These are phyloP conservation scores for Campylomormyrus tamandua DNA, from an alignment of 2,113 vertebrate species.

Conservation along the genomic window DNA sequence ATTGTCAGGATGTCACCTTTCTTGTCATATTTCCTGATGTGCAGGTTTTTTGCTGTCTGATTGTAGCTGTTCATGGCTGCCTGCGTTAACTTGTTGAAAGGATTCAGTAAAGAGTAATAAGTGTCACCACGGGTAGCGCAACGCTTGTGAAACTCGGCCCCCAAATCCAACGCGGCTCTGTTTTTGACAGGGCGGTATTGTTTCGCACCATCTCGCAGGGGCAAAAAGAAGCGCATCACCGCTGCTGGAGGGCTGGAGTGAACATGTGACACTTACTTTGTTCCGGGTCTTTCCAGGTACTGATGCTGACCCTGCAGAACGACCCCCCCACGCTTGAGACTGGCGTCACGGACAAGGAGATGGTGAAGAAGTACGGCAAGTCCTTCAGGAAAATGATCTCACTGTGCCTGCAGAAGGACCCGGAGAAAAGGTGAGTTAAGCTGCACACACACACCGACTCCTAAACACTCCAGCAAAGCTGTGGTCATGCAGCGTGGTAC, in stretches of 20 bases:
- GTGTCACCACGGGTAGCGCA: not conserved
- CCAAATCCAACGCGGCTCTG: not conserved
- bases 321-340: conserved; percentile 94
- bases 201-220: not conserved
- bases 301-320: conserved; percentile 97
- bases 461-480: not conserved
- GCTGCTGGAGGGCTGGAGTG: not conserved
- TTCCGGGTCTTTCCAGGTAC: conserved; percentile 63
- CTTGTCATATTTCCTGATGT: not conserved
- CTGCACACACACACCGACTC: not conserved
- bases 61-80: not conserved
- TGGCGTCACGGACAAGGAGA: conserved; percentile 93
- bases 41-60: not conserved
- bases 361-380: conserved; percentile 97
- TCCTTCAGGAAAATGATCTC: conserved; percentile 98
- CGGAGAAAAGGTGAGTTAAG: conserved; percentile 76
- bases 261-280: not conserved
- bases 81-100: not conserved
- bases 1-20: not conserved
- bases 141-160: not conserved
- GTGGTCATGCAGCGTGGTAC: not conserved
- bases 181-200: not conserved
- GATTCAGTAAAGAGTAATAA: not conserved
- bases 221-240: not conserved
- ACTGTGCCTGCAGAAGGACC: conserved; percentile 93